Conservation (phyloP, 1,140 invertebrate species). For the Latrodectus geometricus region DNA sequence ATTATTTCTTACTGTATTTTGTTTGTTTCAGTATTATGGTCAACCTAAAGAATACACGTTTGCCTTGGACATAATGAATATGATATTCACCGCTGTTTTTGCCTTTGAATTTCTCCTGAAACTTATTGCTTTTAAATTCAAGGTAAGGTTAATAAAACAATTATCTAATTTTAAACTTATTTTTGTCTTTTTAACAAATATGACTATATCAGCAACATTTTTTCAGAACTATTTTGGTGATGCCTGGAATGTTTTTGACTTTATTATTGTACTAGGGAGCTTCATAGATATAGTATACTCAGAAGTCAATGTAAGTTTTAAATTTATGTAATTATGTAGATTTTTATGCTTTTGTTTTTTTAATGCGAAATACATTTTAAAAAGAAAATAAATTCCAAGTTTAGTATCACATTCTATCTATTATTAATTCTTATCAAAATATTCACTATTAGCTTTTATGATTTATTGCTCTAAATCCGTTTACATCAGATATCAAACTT, state of each 20-base stretch:
- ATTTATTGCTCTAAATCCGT: too few species aligned
- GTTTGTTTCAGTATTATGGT: constrained; percentile 80
- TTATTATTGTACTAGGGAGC: constrained; percentile 98
- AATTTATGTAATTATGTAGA: too few species aligned
- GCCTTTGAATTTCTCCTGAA: constrained; percentile 98
- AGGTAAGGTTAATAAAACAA: constrained; percentile 76
- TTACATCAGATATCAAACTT: too few species aligned
- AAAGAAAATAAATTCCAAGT: too few species aligned
- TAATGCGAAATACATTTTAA: too few species aligned
- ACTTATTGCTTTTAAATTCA: constrained; percentile 96
- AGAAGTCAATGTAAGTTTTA: constrained; percentile 75
- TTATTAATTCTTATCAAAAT: too few species aligned
- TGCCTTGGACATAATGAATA: constrained; percentile 93
- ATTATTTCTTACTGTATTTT: constrained; percentile 14
- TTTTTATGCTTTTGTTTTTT: too few species aligned
- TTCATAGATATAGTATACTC: constrained; percentile 99
- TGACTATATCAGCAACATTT: background rate
- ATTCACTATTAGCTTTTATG: too few species aligned
- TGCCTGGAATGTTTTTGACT: constrained; percentile 99
- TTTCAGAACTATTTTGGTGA: constrained; percentile 99
- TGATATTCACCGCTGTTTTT: constrained; percentile 98
- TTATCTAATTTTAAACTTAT: background rate
- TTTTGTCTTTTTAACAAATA: background rate
- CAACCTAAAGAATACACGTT: constrained; percentile 87
- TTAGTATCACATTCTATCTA: too few species aligned